Percentiles rank a stretch among this genome's conserved stretches.
Conservation (phyloP, 2,888 invertebrate species). For the Thelaira solivaga region DNA sequence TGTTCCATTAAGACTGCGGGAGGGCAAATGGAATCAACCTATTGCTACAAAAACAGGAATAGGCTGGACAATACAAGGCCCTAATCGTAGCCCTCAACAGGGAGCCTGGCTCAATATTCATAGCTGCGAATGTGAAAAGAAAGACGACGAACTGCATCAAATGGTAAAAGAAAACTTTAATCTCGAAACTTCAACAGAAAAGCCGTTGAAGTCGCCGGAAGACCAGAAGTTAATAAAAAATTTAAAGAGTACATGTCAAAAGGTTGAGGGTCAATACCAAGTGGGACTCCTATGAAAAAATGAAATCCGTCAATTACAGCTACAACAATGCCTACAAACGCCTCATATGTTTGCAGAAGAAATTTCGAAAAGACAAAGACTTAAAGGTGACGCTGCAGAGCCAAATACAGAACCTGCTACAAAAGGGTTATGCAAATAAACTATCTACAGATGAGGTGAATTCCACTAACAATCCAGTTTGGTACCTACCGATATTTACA, state of each 20-base stretch:
- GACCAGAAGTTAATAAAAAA: neutral
- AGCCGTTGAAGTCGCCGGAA: neutral
- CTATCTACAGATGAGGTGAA: neutral
- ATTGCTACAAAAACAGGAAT: conserved; percentile 10
- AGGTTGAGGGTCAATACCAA: neutral
- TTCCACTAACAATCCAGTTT: neutral
- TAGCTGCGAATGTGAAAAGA: neutral
- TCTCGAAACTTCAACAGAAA: no score
- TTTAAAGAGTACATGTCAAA: neutral
- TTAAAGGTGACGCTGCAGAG: neutral
- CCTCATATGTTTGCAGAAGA: neutral
- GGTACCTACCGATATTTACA: conserved; percentile 25
- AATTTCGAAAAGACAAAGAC: neutral
- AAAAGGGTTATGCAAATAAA: neutral
- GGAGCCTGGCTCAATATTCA: neutral
- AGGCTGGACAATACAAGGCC: neutral
- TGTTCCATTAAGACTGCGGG: neutral
- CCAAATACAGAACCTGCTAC: neutral
- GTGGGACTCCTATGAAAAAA: conserved; percentile 61
- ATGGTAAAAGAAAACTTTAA: neutral
- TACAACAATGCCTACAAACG: neutral
- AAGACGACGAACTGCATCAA: neutral
- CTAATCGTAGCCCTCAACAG: neutral
- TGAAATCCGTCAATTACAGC: neutral
- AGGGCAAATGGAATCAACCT: neutral